A percentile compares a stretch with the other conserved stretches of the same genome.
Conservation (phyloP, 2,888 invertebrate genomes). For the Dryadula phaetusa region DNA sequence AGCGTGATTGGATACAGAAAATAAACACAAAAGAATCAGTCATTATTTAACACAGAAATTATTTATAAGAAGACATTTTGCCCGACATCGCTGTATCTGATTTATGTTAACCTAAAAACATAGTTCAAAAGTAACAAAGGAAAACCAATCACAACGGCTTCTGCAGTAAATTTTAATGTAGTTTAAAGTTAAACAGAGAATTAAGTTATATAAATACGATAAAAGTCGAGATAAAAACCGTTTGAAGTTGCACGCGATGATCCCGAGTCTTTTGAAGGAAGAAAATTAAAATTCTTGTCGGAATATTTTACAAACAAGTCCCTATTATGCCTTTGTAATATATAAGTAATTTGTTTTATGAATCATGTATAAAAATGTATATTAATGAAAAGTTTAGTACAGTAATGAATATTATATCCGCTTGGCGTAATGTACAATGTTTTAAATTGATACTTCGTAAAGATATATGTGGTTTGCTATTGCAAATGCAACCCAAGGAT, state of each 20-base stretch:
- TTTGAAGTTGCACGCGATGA: conserved; percentile 30
- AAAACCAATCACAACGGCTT: conserved; percentile 10
- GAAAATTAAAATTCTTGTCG: conserved; percentile 36
- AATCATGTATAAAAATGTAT: conserved; percentile 1
- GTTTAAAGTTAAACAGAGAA: conserved; percentile 28
- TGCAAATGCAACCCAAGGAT: no score
- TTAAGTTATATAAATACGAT: conserved; percentile 34
- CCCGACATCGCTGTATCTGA: neutral
- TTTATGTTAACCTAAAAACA: neutral
- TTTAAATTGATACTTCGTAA: no score
- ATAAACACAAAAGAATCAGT: neutral
- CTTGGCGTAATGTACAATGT: no score
- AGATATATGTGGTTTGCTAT: no score
- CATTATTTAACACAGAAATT: neutral
- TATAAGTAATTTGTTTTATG: conserved; percentile 16
- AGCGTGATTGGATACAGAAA: neutral
- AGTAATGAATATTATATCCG: neutral
- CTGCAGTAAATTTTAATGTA: conserved; percentile 8
- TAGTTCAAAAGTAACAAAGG: conserved; percentile 17
- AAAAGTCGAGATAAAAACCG: conserved; percentile 27
- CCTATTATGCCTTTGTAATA: conserved; percentile 29
- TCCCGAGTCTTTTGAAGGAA: conserved; percentile 31
- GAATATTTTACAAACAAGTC: conserved; percentile 35
- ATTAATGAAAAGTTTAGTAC: neutral
- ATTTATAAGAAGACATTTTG: neutral